phyloP scores from a whole-genome alignment of 2,888 invertebrate species.

The Blomia tropicalis region DNA sequence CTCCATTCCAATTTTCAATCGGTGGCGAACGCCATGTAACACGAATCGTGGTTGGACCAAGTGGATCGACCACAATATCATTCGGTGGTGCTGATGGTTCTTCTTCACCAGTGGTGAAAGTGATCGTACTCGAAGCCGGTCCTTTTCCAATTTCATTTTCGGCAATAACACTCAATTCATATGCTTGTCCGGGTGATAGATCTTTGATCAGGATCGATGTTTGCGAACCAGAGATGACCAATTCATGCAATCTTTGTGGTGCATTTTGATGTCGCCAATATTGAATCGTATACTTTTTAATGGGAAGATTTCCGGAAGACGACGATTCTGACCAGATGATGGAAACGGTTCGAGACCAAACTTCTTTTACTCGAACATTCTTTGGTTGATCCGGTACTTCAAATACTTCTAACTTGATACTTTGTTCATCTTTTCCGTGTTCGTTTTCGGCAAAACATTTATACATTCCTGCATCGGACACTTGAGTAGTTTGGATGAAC shows the following conservation, averaged over 20 bases:
- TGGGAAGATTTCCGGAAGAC: slow-evolving; percentile 29
- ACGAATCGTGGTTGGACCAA: slow-evolving; percentile 29
- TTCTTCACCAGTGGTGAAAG: slow-evolving; percentile 31
- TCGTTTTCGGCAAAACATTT: slow-evolving; percentile 21
- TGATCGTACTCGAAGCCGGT: slow-evolving; percentile 28
- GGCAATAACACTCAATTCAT: slow-evolving; percentile 29
- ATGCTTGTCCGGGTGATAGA: slow-evolving; percentile 29
- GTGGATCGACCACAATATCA: slow-evolving; percentile 28
- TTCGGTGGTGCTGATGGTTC: slow-evolving; percentile 30
- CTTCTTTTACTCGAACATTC: slow-evolving; percentile 29
- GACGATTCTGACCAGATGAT: slow-evolving; percentile 30
- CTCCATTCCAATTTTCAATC: slow-evolving; percentile 30
- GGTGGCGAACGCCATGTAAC: slow-evolving; percentile 30
- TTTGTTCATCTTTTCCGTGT: slow-evolving; percentile 17
- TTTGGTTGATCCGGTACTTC: slow-evolving; percentile 30
- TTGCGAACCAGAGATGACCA: slow-evolving; percentile 29
- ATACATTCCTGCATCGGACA: slow-evolving; percentile 12
- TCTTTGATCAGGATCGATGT: slow-evolving; percentile 30
- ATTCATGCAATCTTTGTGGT: slow-evolving; percentile 29
- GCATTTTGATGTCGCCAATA: slow-evolving; percentile 30
- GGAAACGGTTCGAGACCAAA: slow-evolving; percentile 30
- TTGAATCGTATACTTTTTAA: slow-evolving; percentile 30
- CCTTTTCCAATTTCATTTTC: slow-evolving; percentile 31
- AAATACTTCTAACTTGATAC: slow-evolving; percentile 25
- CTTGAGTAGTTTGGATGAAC: slow-evolving; percentile 6